Evolutionary conservation across 1,140 invertebrate genomes (phyloP), one percentile per base, ranked within the genome.

Genomic region (Marisa cornuarietis): DNA sequence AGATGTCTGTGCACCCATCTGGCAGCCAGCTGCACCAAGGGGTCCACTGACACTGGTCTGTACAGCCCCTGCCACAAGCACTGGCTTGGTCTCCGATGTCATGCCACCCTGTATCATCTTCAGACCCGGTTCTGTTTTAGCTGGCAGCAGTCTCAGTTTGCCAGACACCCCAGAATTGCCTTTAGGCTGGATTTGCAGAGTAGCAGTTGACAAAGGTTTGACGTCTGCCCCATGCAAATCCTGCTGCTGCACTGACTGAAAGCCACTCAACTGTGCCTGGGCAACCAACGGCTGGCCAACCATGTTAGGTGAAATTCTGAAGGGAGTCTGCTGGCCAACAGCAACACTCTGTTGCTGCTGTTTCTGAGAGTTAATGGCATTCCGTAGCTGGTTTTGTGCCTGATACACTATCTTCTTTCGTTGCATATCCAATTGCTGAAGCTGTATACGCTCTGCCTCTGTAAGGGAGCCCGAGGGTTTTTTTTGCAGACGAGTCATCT

Each of bases 401-500:
- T 31, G 62, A n/a, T 5, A 49, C 54, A 79, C 54, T 24, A 72
- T 73, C 62, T 73, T 65, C 16, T 18, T 71, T 6, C 58, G 54
- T 49, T 54, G 31, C 63, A 69, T 68, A n/a, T 77, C 76, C 76
- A 77, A 63, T 63, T 77, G 63, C 49, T 69, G 63, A 42, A 77
- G 18, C 24, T 52, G 63, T 22, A 65, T 49, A 22, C 16, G 49
- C 20, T 51, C 61, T 26, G 26, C n/a, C 22, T 75, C 71, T 24
- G 78, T 84, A 22, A 81, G 71, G 24, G 79, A 79, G n/a, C 82
- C 82, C n/a, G 31, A 6, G 31, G 31, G 31, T 42, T 80, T 22
- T 22, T 81, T 65, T 54, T 81, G 63, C 49, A 87, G 76, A 31
- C 81, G 81, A n/a, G 78, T 81, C 13, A 87, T 79, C 69, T 84